Conservation (phyloP, 2,888 invertebrate genomes). For the Synergus laeviventris region DNA sequence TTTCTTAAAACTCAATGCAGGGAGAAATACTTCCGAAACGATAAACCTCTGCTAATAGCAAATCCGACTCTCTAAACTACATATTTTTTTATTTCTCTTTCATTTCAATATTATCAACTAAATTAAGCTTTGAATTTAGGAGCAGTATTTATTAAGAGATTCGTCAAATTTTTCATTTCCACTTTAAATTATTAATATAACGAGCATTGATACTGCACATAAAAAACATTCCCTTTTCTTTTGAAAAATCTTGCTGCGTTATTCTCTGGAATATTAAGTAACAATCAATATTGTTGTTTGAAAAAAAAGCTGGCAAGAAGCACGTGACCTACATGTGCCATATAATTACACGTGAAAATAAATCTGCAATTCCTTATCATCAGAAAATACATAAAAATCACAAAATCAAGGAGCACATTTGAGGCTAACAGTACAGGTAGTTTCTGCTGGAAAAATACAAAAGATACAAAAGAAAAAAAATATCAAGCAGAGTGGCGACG, state of each 20-base stretch:
- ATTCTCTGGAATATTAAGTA: no score
- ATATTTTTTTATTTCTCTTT: background rate
- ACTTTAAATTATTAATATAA: background rate
- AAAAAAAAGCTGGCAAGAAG: background rate
- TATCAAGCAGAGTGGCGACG: slow-evolving; percentile 17
- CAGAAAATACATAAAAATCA: background rate
- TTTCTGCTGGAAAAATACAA: slow-evolving; percentile 2
- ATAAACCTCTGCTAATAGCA: background rate
- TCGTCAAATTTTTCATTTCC: background rate
- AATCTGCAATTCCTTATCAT: background rate
- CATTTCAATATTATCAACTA: background rate
- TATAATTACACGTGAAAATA: background rate
- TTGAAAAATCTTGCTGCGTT: background rate
- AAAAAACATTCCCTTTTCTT: background rate
- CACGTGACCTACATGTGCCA: background rate
- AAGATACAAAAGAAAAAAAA: slow-evolving; percentile 45
- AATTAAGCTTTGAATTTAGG: background rate
- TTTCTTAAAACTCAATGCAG: background rate
- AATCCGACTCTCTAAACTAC: background rate
- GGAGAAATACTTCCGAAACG: background rate
- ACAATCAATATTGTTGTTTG: no score
- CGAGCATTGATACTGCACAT: background rate
- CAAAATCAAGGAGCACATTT: background rate
- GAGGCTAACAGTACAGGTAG: background rate
- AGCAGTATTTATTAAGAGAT: background rate